Base-by-base conservation (phyloP, 1,140 invertebrate species). In the Aphaenogaster floridana region DNA sequence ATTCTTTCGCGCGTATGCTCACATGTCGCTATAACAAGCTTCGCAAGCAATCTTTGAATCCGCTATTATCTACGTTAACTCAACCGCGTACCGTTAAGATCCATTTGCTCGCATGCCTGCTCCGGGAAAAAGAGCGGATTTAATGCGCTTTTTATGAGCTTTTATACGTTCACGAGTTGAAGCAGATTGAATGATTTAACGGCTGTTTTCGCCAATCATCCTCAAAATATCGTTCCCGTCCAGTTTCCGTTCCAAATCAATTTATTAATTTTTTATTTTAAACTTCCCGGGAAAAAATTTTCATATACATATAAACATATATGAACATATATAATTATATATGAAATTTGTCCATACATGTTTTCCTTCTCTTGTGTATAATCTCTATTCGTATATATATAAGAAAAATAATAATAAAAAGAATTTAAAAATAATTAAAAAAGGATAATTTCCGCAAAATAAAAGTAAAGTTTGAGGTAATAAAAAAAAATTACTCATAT, bases 11-110 rank as follows among this genome's bases (percentile, higher is more conserved):
- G 13, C 3, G 3, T 45, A 59, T 54, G 8, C 9, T 86, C 66
- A 52, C 34, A 68, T 57, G 64, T 85, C 78, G 57, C 66, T 54
- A 34, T 74, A 81, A 61, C 54, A 34, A 66, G 66, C 48, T 21
- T 74, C 69, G 81, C 36, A 36, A 74, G 68, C 74, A 68, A 84
- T 83, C 57, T 52, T 34, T 72, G 50, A 87, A 74, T 39, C 45
- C 54, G 59, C 86, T 79, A 72, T 89, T 87, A 77, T 77, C 54
- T 50, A 66, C 57, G 78, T 90, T 81, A 78, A 84, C 85, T 79
- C 85, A 76, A n/a, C 54, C 85, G 57, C 57, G 42, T 64, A 89
- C 85, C 76, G 77, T 89, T 89, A 89, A 90, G 54, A 63, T 87
- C 57, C 76, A 76, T 89, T 61, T 63, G 54, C 69, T 79, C 48